Base-by-base conservation (phyloP, 2,113 vertebrate species). In the Petromus typicus region DNA sequence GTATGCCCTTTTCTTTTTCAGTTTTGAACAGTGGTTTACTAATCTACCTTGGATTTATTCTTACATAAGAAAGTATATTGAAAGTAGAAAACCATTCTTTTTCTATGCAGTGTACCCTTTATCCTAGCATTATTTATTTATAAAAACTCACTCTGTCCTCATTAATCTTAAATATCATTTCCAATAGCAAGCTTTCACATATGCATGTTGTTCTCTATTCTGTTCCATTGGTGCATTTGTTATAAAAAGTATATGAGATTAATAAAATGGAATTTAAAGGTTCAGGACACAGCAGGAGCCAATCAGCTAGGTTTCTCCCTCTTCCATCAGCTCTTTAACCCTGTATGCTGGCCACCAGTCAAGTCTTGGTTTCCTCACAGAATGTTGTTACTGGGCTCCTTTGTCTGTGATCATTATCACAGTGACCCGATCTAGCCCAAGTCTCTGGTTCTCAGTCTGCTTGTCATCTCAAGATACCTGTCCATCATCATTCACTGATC, bases 341-440 rank as follows among this genome's bases (percentile, higher is more conserved):
- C 5, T 86, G 56, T 85, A 56, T 40, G 66, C 64, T 80, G 54
- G 51, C 23, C 34, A 66, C 40, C 43, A 64, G 2, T 17, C 48
- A 32, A 75, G 57, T 37, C 87, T 59, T 51, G 66, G n/a, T 43
- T 90, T 90, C n/a, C 87, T 86, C 76, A 82, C 59, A 75, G 32
- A 23, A 17, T 34, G 13, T 75, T 82, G 27, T 10, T 66, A 30
- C 5, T 27, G 14, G 37, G 51, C 59, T 76, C 66, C n/a, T 27
- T 81, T 84, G 56, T 8, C 14, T 40, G 40, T 54, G 27, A 76
- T 57, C 34, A n/a, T 43, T 63, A 32, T 69, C 88, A 23, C 75
- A 71, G 30, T 56, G 43, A 40, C n/a, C n/a, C 61, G 34, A 23
- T 43, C 20, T 67, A n/a, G 23, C 89, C 30, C 23, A 14, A 12